These are phyloP conservation scores for Glaucomys volans DNA, from an alignment of 2,113 vertebrate species.

Conservation along the genomic window DNA sequence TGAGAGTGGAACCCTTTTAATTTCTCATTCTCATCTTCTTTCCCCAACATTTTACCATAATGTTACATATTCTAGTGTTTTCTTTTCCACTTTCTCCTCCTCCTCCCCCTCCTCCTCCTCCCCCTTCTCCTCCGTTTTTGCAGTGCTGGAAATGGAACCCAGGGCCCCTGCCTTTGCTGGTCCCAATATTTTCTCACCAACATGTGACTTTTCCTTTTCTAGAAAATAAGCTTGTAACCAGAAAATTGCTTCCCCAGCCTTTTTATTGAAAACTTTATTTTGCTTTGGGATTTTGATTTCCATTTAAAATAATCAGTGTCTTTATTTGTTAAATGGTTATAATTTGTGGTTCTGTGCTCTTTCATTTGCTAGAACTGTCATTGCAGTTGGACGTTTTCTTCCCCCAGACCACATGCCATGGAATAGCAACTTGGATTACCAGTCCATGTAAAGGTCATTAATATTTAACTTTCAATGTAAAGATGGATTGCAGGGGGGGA, in stretches of 20 bases:
- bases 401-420: neutral
- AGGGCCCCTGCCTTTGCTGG: neutral
- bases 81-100: neutral
- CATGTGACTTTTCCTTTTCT: neutral
- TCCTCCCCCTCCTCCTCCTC: too few species aligned
- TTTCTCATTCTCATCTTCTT: neutral
- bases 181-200: neutral
- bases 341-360: neutral
- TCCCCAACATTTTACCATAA: neutral
- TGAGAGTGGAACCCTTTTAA: neutral
- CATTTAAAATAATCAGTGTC: slow-evolving; percentile 44
- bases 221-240: neutral
- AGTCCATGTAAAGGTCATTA: slow-evolving; percentile 7
- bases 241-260: neutral
- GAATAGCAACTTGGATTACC: neutral
- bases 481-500: neutral
- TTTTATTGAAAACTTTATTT: slow-evolving; percentile 34
- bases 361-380: neutral
- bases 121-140: neutral
- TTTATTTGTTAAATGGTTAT: neutral
- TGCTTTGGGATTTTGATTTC: neutral
- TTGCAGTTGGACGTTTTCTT: neutral
- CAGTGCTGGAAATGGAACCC: too few species aligned
- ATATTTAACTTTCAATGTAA: neutral
- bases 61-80: neutral